Evolutionary conservation across 2,888 invertebrate species (phyloP).

Genomic region (Lasioglossum calceatum): DNA sequence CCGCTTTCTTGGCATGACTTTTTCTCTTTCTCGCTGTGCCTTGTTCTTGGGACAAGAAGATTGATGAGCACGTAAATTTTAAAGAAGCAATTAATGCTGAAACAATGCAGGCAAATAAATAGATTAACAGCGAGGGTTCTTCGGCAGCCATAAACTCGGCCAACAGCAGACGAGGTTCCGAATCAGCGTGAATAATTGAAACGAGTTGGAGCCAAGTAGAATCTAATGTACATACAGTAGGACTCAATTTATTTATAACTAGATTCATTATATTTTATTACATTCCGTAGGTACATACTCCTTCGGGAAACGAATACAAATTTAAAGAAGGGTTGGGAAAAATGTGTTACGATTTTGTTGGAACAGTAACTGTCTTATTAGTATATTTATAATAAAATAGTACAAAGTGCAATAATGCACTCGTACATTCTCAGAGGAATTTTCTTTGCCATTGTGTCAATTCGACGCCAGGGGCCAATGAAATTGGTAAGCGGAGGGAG

Average conservation of each 20-base stretch:
- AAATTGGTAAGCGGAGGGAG: neutral
- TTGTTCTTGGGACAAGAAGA: neutral
- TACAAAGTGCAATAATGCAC: too few relatives aligned
- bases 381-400: neutral
- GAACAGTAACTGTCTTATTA: neutral
- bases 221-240: neutral
- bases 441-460: neutral
- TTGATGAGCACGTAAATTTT: neutral
- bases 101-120: neutral
- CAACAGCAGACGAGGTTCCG: neutral
- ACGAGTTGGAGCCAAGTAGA: conserved; percentile 6
- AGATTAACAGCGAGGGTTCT: neutral
- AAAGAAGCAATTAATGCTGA: neutral
- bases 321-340: neutral
- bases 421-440: neutral
- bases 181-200: conserved; percentile 22
- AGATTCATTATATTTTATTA: conserved; percentile 7
- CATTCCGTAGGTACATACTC: neutral
- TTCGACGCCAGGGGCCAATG: neutral
- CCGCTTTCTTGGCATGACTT: neutral
- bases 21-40: neutral
- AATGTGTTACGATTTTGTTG: neutral
- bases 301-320: neutral
- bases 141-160: neutral
- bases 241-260: conserved; percentile 34